These are phyloP conservation scores for Butastur rufipennis DNA, from an alignment of 2,113 vertebrate species.

Conservation along the genomic window DNA sequence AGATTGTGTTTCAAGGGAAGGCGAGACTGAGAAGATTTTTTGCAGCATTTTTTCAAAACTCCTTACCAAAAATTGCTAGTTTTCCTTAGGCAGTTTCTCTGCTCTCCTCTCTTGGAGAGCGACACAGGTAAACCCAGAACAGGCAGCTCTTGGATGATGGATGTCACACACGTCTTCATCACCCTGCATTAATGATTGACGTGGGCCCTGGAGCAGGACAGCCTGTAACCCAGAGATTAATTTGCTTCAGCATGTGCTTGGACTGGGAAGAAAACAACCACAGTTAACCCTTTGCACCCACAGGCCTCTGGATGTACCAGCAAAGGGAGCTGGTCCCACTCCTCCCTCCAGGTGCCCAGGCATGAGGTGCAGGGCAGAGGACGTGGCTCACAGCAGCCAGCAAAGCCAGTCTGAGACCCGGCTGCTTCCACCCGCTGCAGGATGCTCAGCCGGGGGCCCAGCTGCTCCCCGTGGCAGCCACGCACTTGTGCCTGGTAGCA, in stretches of 20 bases:
- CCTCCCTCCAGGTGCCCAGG: fast-evolving
- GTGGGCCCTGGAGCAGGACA: not conserved
- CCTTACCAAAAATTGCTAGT: not conserved
- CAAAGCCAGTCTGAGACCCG: no score
- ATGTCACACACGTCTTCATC: not conserved
- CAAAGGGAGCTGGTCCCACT: not conserved
- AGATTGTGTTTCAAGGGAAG: not conserved
- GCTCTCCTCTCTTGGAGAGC: not conserved
- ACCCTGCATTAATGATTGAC: not conserved
- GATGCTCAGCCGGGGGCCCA: not conserved
- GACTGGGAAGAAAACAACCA: not conserved
- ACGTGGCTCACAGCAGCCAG: fast-evolving
- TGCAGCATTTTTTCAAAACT: not conserved
- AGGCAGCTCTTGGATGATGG: not conserved
- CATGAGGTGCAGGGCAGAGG: fast-evolving
- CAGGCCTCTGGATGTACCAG: not conserved
- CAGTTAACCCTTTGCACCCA: not conserved
- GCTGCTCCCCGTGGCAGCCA: not conserved
- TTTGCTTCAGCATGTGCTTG: not conserved
- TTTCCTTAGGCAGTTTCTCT: not conserved
- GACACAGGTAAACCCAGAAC: not conserved
- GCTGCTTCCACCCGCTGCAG: not conserved
- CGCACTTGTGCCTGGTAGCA: not conserved
- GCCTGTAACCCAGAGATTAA: conserved; percentile 21
- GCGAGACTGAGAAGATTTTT: not conserved